Evolutionary conservation across 2,888 invertebrate genomes (phyloP).

Genomic region (Candidula unifasciata): DNA sequence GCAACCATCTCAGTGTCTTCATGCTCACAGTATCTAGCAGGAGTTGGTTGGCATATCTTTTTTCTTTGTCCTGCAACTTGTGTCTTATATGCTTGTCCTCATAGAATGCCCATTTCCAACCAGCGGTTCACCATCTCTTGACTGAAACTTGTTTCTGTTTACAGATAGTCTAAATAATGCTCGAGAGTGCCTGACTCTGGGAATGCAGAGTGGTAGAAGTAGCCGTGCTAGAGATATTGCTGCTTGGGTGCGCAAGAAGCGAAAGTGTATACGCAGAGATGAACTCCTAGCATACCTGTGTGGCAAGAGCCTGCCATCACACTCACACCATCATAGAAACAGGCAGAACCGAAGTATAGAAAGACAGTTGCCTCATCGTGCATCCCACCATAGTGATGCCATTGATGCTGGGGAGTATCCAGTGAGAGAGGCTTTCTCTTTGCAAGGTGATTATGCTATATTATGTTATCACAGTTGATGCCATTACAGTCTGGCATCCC

Average conservation of each 20-base stretch:
- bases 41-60: too few species aligned
- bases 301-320: slow-evolving; percentile 81
- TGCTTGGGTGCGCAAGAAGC: slow-evolving; percentile 85
- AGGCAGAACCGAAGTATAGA: slow-evolving; percentile 50
- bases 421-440: slow-evolving; percentile 86
- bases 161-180: slow-evolving; percentile 86
- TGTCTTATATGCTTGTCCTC: too few species aligned
- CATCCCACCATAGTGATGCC: slow-evolving; percentile 55
- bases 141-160: slow-evolving; percentile 49
- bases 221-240: slow-evolving; percentile 86
- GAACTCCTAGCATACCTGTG: slow-evolving; percentile 87
- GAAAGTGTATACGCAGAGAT: slow-evolving; percentile 86
- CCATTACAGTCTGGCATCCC: too few species aligned
- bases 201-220: slow-evolving; percentile 85
- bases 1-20: too few species aligned
- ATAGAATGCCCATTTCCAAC: too few species aligned
- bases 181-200: slow-evolving; percentile 84
- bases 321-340: slow-evolving; percentile 47
- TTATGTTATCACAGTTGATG: too few species aligned
- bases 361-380: slow-evolving; percentile 56
- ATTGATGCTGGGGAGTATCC: slow-evolving; percentile 84
- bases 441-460: slow-evolving; percentile 79
- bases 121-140: background rate
- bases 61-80: too few species aligned
- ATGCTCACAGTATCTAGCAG: too few species aligned